phyloP scores from a whole-genome alignment of 92 coral and sea anemone species.

The Meandrina meandrites region DNA sequence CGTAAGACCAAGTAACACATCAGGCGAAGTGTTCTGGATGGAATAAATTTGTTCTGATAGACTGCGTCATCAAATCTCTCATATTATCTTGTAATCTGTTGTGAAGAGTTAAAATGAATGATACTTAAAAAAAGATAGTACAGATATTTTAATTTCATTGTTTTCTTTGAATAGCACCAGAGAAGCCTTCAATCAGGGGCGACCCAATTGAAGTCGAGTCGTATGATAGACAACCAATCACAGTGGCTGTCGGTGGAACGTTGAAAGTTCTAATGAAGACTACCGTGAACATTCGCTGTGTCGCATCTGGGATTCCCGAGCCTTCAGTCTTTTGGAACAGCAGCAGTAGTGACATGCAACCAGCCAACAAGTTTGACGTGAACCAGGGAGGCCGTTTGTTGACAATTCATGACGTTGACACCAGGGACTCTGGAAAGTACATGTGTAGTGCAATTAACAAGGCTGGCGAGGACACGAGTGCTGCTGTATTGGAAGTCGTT shows the following conservation, averaged over 20 bases:
- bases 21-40: neutral
- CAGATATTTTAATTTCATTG: neutral
- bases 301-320: slow-evolving; percentile 76
- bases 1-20: no score
- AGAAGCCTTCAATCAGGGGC: slow-evolving; percentile 65
- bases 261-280: slow-evolving; percentile 63
- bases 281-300: slow-evolving; percentile 66
- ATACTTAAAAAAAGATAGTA: no score
- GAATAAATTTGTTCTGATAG: neutral
- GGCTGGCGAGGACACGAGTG: slow-evolving; percentile 54
- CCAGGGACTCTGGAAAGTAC: slow-evolving; percentile 68
- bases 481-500: slow-evolving; percentile 35
- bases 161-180: slow-evolving; percentile 59
- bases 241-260: slow-evolving; percentile 60
- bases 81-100: neutral
- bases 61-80: neutral
- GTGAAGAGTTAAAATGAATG: no score
- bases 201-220: slow-evolving; percentile 46
- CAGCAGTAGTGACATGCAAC: slow-evolving; percentile 42
- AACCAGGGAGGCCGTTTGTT: slow-evolving; percentile 42
- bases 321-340: slow-evolving; percentile 73
- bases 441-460: slow-evolving; percentile 62
- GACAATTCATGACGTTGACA: slow-evolving; percentile 48
- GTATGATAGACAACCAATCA: slow-evolving; percentile 53
- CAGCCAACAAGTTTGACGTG: slow-evolving; percentile 45